Conservation (phyloP, 2,888 invertebrate genomes). For the Horisme vitalbata region DNA sequence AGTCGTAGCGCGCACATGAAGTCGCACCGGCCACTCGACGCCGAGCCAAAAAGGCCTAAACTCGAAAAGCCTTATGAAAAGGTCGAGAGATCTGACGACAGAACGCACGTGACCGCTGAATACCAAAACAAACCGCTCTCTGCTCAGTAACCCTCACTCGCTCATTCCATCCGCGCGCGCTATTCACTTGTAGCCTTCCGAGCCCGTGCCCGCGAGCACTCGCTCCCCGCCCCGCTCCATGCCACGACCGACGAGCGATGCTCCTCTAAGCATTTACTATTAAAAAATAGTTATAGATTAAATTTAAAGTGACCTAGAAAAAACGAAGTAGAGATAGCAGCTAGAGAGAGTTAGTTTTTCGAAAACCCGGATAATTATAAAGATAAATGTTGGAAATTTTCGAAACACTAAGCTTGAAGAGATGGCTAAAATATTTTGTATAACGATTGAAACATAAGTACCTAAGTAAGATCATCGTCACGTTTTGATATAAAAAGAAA, state of each 20-base stretch:
- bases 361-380: constrained; percentile 45
- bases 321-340: constrained; percentile 65
- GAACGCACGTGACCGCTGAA: constrained; percentile 69
- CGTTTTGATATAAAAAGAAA: constrained; percentile 72
- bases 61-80: constrained; percentile 83
- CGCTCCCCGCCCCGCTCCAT: constrained; percentile 35
- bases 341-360: constrained; percentile 61
- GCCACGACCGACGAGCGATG: constrained; percentile 36
- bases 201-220: constrained; percentile 16
- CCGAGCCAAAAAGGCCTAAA: constrained; percentile 88
- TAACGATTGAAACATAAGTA: constrained; percentile 68
- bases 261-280: constrained; percentile 71
- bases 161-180: constrained; percentile 47
- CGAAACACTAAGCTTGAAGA: constrained; percentile 66
- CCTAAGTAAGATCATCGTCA: constrained; percentile 68
- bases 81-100: constrained; percentile 78
- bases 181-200: constrained; percentile 27
- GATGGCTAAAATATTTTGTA: constrained; percentile 78
- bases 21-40: constrained; percentile 96
- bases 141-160: constrained; percentile 59
- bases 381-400: constrained; percentile 53
- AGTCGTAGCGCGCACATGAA: constrained; percentile 99
- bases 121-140: constrained; percentile 64
- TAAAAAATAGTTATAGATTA: constrained; percentile 58
- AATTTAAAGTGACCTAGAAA: constrained; percentile 60